These are phyloP conservation scores for Bombus huntii DNA, from an alignment of 1,140 invertebrate genomes.

Conservation along the genomic window DNA sequence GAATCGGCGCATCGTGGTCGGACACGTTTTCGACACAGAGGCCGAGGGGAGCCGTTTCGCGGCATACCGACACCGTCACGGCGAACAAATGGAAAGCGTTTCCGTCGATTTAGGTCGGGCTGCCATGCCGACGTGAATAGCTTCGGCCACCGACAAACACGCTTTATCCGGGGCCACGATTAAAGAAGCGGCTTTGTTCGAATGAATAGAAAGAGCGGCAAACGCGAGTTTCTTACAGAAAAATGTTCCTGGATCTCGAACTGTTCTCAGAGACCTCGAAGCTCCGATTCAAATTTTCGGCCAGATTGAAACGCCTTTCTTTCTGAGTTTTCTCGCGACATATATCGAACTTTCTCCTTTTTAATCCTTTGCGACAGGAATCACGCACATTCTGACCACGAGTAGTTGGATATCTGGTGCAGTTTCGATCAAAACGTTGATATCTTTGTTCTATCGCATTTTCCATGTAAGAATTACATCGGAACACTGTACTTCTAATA, in stretches of 20 bases:
- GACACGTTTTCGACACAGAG: constrained; percentile 11
- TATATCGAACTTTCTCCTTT: neutral
- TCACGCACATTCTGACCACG: neutral
- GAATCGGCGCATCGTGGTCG: neutral
- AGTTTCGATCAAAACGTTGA: neutral
- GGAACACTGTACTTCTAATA: too few relatives aligned
- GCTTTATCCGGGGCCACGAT: constrained; percentile 37
- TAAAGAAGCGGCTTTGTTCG: constrained; percentile 39
- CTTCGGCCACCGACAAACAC: constrained; percentile 17
- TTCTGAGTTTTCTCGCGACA: too few relatives aligned
- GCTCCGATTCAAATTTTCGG: neutral
- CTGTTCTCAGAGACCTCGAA: neutral
- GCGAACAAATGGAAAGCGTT: constrained; percentile 39
- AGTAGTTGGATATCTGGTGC: too few relatives aligned
- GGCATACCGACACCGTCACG: neutral
- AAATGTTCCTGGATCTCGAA: neutral
- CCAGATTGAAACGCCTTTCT: constrained; percentile 7
- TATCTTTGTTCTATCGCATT: neutral
- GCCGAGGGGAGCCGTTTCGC: neutral
- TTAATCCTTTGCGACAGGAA: neutral
- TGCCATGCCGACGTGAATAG: neutral
- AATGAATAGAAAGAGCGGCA: neutral
- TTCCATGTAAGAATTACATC: neutral
- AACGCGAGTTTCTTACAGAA: neutral
- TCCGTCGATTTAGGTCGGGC: constrained; percentile 40